Evolutionary conservation across 2,888 invertebrate genomes (phyloP).

Genomic region (Dichetophora obliterata): DNA sequence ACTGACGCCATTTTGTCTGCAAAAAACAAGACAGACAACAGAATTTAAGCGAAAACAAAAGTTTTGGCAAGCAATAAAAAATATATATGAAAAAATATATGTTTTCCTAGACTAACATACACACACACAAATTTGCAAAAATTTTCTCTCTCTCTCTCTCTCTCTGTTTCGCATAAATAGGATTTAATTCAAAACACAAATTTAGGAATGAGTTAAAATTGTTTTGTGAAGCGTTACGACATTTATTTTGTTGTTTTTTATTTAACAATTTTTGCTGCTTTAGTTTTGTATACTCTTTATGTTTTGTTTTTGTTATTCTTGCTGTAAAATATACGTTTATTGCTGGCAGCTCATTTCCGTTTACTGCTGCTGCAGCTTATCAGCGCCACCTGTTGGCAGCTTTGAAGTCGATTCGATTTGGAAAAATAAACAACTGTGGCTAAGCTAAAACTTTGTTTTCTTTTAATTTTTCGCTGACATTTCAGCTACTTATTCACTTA

Average conservation of each 20-base stretch:
- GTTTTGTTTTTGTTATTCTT: not conserved
- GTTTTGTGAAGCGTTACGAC: not conserved
- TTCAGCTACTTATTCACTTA: constrained; percentile 24
- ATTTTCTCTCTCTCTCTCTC: not conserved
- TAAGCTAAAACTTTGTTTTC: constrained; percentile 13
- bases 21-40: not conserved
- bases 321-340: not conserved
- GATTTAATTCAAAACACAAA: not conserved
- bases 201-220: not conserved
- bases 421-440: not conserved
- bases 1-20: constrained; percentile 20
- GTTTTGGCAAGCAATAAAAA: constrained; percentile 1
- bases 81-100: not conserved
- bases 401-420: not conserved
- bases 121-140: not conserved
- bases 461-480: constrained; percentile 19
- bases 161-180: not conserved
- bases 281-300: not conserved
- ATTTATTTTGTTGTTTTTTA: not conserved
- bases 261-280: not conserved
- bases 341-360: not conserved
- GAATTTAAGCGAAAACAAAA: not conserved
- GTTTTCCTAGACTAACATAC: not conserved
- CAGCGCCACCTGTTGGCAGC: constrained; percentile 23
- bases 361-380: constrained; percentile 9